Evolutionary conservation across 37 sponge, comb jelly and placozoan genomes (phyloP), one percentile per base, ranked within the genome.

Genomic region (Hexactinellida sp.): DNA sequence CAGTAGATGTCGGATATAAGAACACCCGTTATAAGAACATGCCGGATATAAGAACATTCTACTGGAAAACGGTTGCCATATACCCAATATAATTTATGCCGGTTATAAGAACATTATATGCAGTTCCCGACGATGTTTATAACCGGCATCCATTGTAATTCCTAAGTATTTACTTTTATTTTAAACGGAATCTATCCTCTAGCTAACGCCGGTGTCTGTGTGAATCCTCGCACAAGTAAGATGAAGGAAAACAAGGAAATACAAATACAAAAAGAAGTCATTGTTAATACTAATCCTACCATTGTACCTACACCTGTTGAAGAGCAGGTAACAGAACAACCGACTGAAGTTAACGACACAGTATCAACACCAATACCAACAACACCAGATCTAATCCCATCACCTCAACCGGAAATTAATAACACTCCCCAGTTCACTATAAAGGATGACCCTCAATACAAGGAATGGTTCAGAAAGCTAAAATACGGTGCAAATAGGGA

Each of bases 401-500:
- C 76, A 21, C 76, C 76, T 32, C 34, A 3, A 25, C 76, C 76
- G 3, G 28, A 10, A 21, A 10, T n/a, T 25, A 3, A 3, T 10
- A 23, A 28, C 76, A 28, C 34, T 7, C 76, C 76, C 34, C 76
- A 63, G 76, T n/a, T 63, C 25, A 63, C 76, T 7, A 88, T 90
- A 0, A 92, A 91, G 83, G 91, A 95, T 55, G 89, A 95, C 83
- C 96, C 96, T 9, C 54, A 84, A 34, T 95, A 93, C 84, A 90
- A 91, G 86, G 88, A 90, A 37, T 95, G 83, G 84, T 95, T 93
- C 85, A 91, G 85, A 55, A 89, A 90, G 91, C 86, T 92, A 47
- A 89, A 92, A 90, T 55, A 94, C 92, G 96, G 96, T 82, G 96
- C 91, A 24, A 93, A 90, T 82, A 89, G 88, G 5, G 54, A 89